A percentile compares a stretch with the other conserved stretches of the same genome.
Conservation (phyloP, 2,113 vertebrate genomes). For the Hassar affinis region DNA sequence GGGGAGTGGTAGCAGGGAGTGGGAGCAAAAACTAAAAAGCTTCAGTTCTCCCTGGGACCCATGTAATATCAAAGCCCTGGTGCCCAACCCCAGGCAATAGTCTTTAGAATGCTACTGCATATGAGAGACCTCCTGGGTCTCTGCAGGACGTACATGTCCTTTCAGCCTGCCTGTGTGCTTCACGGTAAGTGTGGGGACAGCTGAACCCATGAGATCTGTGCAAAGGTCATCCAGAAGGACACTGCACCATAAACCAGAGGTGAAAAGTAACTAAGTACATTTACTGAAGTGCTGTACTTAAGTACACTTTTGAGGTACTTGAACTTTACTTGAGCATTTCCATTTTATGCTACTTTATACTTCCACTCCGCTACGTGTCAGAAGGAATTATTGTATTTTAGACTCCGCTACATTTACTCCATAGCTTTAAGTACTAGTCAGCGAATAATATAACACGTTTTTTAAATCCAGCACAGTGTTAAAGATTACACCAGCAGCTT, state of each 20-base stretch:
- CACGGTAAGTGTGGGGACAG: slow-evolving; percentile 60
- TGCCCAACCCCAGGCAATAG: slow-evolving; percentile 69
- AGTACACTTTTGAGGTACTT: no score
- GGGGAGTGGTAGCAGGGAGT: slow-evolving; percentile 61
- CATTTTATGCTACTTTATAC: no score
- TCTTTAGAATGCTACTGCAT: slow-evolving; percentile 71
- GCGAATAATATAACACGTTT: no score
- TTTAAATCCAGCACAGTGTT: no score
- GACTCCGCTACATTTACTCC: no score
- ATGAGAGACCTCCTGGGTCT: slow-evolving; percentile 74
- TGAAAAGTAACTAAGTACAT: no score
- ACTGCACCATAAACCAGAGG: not conserved
- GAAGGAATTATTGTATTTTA: no score
- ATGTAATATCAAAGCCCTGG: slow-evolving; percentile 76
- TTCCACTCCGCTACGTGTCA: no score
- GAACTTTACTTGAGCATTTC: no score
- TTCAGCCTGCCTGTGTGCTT: slow-evolving; percentile 59
- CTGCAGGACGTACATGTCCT: slow-evolving; percentile 66
- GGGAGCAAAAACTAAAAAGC: slow-evolving; percentile 63
- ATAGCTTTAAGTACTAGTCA: no score
- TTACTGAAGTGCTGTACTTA: no score
- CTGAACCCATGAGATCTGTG: slow-evolving; percentile 51
- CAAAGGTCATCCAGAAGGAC: slow-evolving; percentile 47
- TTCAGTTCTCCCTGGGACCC: slow-evolving; percentile 69
- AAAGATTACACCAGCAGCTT: no score